These are phyloP conservation scores for Hippotragus niger DNA, from an alignment of 2,113 vertebrate species.

Conservation along the genomic window DNA sequence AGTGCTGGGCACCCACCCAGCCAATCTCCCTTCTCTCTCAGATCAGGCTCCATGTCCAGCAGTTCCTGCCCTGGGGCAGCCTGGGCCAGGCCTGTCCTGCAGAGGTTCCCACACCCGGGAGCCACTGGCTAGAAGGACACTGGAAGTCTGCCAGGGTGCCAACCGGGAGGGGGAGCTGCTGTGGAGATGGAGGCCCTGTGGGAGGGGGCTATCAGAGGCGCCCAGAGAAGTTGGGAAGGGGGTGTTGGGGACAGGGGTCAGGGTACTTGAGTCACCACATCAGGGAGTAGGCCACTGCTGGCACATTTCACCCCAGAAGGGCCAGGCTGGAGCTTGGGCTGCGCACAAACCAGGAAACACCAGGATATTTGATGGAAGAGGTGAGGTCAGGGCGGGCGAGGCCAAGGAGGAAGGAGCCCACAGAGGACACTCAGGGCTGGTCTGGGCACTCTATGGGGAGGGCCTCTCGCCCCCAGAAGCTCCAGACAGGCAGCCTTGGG, in stretches of 20 bases:
- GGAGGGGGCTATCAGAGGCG: neutral
- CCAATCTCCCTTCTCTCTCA: neutral
- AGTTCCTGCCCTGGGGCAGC: neutral
- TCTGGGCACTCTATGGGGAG: neutral
- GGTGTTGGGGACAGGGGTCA: neutral
- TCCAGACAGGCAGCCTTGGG: neutral
- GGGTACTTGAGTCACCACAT: neutral
- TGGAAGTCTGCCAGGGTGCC: neutral
- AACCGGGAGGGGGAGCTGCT: neutral
- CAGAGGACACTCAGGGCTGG: neutral
- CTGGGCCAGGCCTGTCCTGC: neutral
- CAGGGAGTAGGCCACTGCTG: neutral
- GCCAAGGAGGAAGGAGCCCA: neutral
- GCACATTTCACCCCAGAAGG: constrained; percentile 80
- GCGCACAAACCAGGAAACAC: constrained; percentile 82
- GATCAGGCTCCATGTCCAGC: neutral
- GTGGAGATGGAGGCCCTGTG: neutral
- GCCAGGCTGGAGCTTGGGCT: constrained; percentile 82
- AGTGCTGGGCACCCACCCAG: neutral
- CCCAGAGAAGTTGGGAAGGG: neutral
- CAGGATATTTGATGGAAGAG: neutral
- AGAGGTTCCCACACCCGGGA: neutral
- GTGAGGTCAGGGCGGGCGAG: neutral
- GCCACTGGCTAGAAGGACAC: neutral
- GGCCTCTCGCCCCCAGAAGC: neutral